Evolutionary conservation across 2,113 vertebrate genomes (phyloP), one percentile per base, ranked within the genome.

Genomic region (Zosterops japonicus): DNA sequence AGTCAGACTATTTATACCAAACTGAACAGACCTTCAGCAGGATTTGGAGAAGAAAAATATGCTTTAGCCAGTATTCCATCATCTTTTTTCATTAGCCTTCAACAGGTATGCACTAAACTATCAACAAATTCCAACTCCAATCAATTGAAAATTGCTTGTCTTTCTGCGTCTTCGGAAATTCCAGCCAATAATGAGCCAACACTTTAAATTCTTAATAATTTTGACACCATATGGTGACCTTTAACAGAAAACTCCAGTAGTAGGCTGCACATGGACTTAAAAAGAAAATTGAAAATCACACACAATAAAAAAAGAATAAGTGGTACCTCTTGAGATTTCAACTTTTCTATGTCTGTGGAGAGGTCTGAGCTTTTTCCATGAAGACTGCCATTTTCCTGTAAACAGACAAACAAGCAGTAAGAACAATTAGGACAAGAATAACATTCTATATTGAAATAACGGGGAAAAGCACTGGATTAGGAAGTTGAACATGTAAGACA

Each of bases 351-450:
- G 56, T 96, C 96, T 12, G 96, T 93, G 36, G 97, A 95, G 35
- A 97, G 94, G n/a, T 97, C 97, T 64, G 97, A 96, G 82, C 82
- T 97, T 95, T 97, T 97, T 39, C 96, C 97, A 93, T 97, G 97
- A 71, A 97, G 95, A 50, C 92, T 96, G 68, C 97, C 96, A 75
- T 97, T 97, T 42, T 97, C 97, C 97, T 97, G 93, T 35, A 50
- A 96, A 83, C 14, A 91, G 57, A 56, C 17, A 94, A 92, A 59
- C 12, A 70, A 83, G 50, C 5, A 70, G 24, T 61, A 72, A 92
- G 42, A 94, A 81, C 19, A 79, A 33, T 82, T 61, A 94, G 59
- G 27, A 55, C 31, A 91, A 55, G 17, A 91, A 47, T 11, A 82
- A 74, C 24, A 60, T 64, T 56, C 29, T 46, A 1, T n/a, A 69